Evolutionary conservation across 1,140 invertebrate genomes (phyloP).

Genomic region (Drosophila miranda): DNA sequence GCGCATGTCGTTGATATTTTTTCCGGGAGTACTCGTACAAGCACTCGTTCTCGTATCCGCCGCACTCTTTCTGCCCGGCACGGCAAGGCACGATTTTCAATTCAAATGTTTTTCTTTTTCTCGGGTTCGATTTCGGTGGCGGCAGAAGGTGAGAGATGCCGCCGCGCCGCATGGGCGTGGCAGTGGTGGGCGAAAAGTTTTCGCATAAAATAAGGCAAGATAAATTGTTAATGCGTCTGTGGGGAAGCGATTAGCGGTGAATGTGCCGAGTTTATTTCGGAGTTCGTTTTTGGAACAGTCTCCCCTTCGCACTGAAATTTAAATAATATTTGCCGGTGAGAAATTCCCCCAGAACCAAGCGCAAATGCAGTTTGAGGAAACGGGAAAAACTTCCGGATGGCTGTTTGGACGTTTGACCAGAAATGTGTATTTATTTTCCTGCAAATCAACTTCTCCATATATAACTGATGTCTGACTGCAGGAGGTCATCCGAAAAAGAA

Average conservation of each 20-base stretch:
- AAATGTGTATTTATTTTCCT: slow-evolving; percentile 4
- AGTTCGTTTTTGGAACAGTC: slow-evolving; percentile 35
- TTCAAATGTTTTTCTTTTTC: slow-evolving; percentile 62
- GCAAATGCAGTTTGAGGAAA: slow-evolving; percentile 13
- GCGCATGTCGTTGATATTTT: slow-evolving; percentile 58
- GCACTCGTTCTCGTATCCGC: too few relatives aligned
- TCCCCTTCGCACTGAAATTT: slow-evolving; percentile 33
- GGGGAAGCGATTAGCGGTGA: slow-evolving; percentile 78
- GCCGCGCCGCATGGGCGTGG: slow-evolving; percentile 6
- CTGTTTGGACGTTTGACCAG: background rate
- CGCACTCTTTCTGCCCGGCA: slow-evolving; percentile 21
- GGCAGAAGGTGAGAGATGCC: slow-evolving; percentile 6
- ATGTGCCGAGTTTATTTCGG: slow-evolving; percentile 71
- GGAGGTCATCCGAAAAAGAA: slow-evolving; percentile 16
- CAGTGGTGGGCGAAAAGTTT: slow-evolving; percentile 47
- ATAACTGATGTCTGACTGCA: slow-evolving; percentile 27
- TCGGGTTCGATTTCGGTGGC: slow-evolving; percentile 42
- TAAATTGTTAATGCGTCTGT: slow-evolving; percentile 81
- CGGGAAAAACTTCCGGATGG: background rate
- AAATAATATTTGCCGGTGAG: slow-evolving; percentile 25
- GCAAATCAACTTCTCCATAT: slow-evolving; percentile 22
- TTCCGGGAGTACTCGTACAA: background rate
- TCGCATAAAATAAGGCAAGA: slow-evolving; percentile 80
- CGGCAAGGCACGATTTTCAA: slow-evolving; percentile 62
- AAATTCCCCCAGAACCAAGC: background rate